Percentiles rank a stretch among this genome's conserved stretches.
Conservation (phyloP, 2,113 vertebrate genomes). For the Trachemys scripta region DNA sequence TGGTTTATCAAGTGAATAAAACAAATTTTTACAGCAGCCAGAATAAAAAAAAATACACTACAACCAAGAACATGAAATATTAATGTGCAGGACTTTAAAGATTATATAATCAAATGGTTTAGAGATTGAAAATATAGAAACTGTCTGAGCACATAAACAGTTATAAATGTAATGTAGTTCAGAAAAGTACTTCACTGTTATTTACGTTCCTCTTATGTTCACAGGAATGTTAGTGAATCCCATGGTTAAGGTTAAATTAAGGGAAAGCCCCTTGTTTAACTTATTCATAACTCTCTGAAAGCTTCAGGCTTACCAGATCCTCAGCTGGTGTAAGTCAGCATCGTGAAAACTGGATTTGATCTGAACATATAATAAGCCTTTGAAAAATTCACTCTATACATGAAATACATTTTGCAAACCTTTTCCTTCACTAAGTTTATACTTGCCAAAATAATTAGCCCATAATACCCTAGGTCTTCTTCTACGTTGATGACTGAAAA, state of each 20-base stretch:
- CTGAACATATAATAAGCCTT: not conserved
- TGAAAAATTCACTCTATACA: not conserved
- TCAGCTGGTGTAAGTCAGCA: not conserved
- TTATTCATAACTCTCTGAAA: not conserved
- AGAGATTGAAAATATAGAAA: not conserved
- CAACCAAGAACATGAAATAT: not conserved
- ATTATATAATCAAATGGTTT: not conserved
- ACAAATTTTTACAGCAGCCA: not conserved
- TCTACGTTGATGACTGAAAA: not conserved
- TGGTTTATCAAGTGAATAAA: not conserved
- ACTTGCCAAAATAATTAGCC: not conserved
- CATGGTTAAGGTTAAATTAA: not conserved
- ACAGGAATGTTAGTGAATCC: not conserved
- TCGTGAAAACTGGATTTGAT: not conserved
- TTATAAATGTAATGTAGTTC: not conserved
- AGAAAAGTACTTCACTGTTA: not conserved
- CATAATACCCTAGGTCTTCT: not conserved
- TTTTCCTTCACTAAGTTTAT: not conserved
- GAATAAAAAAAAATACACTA: not conserved
- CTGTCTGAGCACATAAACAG: not conserved
- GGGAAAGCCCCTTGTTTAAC: not conserved
- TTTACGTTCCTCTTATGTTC: not conserved
- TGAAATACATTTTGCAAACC: not conserved
- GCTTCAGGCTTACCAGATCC: not conserved
- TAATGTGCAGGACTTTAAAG: not conserved